Conservation (phyloP, 2,888 invertebrate genomes). For the Drosophila vallismaia region DNA sequence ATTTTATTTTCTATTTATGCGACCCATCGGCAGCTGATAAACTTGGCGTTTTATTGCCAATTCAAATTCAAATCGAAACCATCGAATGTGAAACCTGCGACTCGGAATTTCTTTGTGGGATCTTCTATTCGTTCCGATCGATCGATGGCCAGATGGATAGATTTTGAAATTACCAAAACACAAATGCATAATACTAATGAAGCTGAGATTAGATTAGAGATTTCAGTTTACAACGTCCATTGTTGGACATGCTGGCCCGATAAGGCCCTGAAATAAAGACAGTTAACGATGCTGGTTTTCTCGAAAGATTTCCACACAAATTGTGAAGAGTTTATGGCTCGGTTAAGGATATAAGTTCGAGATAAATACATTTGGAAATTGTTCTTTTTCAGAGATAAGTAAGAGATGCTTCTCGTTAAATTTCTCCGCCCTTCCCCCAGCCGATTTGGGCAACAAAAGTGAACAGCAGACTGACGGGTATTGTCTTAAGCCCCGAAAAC, state of each 20-base stretch:
- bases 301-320: background rate
- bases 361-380: conserved; percentile 17
- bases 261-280: conserved; percentile 11
- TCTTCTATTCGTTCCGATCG: conserved; percentile 16
- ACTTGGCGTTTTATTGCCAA: conserved; percentile 72
- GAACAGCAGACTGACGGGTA: conserved; percentile 5
- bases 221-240: conserved; percentile 17
- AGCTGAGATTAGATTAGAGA: conserved; percentile 32
- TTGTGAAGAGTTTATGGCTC: conserved; percentile 24
- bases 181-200: conserved; percentile 26
- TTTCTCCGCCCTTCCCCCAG: background rate
- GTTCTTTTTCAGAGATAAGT: conserved; percentile 3
- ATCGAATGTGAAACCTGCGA: conserved; percentile 19
- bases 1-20: conserved; percentile 10
- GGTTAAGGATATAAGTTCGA: conserved; percentile 4
- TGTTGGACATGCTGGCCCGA: conserved; percentile 10
- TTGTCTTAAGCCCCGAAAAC: conserved; percentile 23
- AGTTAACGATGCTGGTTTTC: conserved; percentile 13
- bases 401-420: conserved; percentile 3
- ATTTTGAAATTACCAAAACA: conserved; percentile 19
- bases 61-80: conserved; percentile 63
- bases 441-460: background rate
- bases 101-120: conserved; percentile 33
- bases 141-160: conserved; percentile 11
- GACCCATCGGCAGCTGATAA: conserved; percentile 69